Base-by-base conservation (phyloP, 2,888 invertebrate species). In the Catocala fraxini region DNA sequence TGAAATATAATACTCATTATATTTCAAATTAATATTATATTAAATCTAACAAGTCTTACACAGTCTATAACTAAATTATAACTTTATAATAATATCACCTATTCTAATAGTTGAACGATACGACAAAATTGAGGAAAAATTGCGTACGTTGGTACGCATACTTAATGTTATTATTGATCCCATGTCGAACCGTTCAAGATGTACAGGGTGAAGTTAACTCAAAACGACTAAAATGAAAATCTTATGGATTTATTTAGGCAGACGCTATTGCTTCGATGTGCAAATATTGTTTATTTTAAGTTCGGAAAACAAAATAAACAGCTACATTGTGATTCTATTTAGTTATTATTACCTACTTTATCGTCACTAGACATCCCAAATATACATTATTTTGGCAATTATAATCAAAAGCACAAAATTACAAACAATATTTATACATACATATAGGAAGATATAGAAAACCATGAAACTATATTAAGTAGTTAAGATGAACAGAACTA, bases 21-120 rank as follows among this genome's bases (percentile, higher is more conserved):
- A 71, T 70, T 65, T 53, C 60, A 68, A 73, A 65, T 51, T 67
- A 60, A 62, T 64, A 48, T 65, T 67, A 73, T 46, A 48, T 68
- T 67, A 58, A 66, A 68, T 55, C 75, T 75, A 72, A 65, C 71
- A 69, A 75, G 71, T 70, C 76, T 75, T 76, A 75, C 43, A 69
- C 52, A 69, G 53, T 59, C 61, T 73, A 74, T 39, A 72, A 75
- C 68, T 70, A 73, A 70, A 70, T 59, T 64, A 70, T 63, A 67
- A 51, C 48, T 60, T 63, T 56, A 68, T 59, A 47, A 51, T 59
- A 47, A 51, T 66, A 67, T 59, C 43, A 59, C 67, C 60, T 72
- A 72, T 45, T 25, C 55, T 68, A 70, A 57, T 49, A 39, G 49
- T 42, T 62, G 63, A 68, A 70, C 66, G 65, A 66, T 59, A 67